These are phyloP conservation scores for Chymomyza costata DNA, from an alignment of 1,140 invertebrate genomes.

Conservation along the genomic window DNA sequence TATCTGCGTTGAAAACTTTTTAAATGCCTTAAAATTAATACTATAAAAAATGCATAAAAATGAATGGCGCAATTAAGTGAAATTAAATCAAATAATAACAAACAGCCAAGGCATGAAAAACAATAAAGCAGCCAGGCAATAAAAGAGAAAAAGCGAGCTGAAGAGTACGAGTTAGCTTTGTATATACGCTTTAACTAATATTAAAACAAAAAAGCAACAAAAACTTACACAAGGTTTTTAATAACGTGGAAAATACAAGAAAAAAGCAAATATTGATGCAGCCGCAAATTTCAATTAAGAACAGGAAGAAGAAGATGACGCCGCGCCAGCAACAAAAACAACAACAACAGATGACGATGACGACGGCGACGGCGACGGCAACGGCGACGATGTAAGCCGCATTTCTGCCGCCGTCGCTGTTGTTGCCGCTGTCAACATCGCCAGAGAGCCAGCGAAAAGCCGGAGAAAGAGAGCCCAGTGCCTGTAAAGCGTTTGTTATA, in stretches of 20 bases:
- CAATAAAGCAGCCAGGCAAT: not conserved
- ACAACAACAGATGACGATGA: slow-evolving; percentile 29
- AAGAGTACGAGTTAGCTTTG: slow-evolving; percentile 33
- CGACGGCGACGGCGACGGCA: slow-evolving; percentile 18
- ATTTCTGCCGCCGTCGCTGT: not conserved
- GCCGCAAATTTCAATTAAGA: slow-evolving; percentile 75
- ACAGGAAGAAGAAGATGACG: slow-evolving; percentile 61
- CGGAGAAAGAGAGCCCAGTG: slow-evolving; percentile 20
- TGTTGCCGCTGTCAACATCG: not conserved
- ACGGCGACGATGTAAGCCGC: slow-evolving; percentile 22
- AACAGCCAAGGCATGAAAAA: slow-evolving; percentile 8
- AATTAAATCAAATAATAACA: slow-evolving; percentile 42
- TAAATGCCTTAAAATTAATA: slow-evolving; percentile 22
- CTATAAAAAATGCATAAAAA: slow-evolving; percentile 44
- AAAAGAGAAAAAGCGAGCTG: not conserved
- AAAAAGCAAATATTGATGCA: slow-evolving; percentile 75
- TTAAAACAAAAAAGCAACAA: slow-evolving; percentile 42
- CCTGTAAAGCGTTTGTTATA: slow-evolving; percentile 70
- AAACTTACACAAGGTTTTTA: slow-evolving; percentile 72
- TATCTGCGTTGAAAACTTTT: slow-evolving; percentile 9
- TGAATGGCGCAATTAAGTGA: slow-evolving; percentile 45
- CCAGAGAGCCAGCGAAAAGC: not conserved
- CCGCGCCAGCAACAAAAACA: not conserved
- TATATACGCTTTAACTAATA: slow-evolving; percentile 11
- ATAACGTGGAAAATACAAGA: slow-evolving; percentile 74